A percentile compares a stretch with the other conserved stretches of the same genome.
Conservation (phyloP, 2,888 invertebrate genomes). For the Hecatera dysodea region DNA sequence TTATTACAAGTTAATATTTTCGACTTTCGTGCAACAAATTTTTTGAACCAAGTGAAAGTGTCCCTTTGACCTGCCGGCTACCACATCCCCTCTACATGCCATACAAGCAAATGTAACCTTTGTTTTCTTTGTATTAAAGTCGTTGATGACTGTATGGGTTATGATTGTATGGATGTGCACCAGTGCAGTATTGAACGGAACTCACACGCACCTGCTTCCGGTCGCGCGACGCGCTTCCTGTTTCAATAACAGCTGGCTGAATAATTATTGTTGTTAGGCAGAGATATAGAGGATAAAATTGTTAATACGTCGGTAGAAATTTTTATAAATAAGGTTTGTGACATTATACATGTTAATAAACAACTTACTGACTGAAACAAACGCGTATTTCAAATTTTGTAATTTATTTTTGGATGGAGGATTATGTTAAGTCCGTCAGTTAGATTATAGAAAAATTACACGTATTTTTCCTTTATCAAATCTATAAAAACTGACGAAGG, state of each 20-base stretch:
- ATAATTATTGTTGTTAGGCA: slow-evolving; percentile 21
- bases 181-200: slow-evolving; percentile 69
- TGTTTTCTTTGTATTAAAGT: fast-evolving
- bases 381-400: no score
- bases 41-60: slow-evolving; percentile 59
- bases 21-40: slow-evolving; percentile 16
- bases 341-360: no score
- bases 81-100: background rate
- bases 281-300: background rate
- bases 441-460: no score
- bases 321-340: no score
- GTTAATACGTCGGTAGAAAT: no score
- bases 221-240: slow-evolving; percentile 73
- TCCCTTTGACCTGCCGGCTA: slow-evolving; percentile 55
- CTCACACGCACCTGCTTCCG: slow-evolving; percentile 81
- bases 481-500: no score
- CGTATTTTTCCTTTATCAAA: no score
- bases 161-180: slow-evolving; percentile 49
- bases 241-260: slow-evolving; percentile 58
- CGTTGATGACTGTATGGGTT: background rate
- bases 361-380: no score
- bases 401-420: no score
- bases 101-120: slow-evolving; percentile 23
- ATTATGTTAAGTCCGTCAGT: no score
- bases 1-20: slow-evolving; percentile 16